Base-by-base conservation (phyloP, 2,888 invertebrate genomes). In the Calephelis perditalis region DNA sequence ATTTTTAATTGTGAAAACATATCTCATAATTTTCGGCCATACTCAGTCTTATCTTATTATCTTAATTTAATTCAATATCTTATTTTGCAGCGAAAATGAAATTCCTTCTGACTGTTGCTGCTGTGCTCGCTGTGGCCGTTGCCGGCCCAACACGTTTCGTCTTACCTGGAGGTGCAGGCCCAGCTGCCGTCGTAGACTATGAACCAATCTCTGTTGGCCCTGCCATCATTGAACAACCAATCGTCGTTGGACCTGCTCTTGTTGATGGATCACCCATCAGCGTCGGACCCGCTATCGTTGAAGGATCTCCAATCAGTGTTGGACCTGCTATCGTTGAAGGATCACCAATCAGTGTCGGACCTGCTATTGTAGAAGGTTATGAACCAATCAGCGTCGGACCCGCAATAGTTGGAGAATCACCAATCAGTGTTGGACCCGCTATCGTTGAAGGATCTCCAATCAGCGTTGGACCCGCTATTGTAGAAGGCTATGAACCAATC, bases 181-280 rank as follows among this genome's bases (percentile, higher is more conserved):
- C 49, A 12, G 59, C 44, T 12, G 54, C 52, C 59, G n/a, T 35
- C 35, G 44, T 59, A 10, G 70, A 64, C 61, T 54, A 60, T 52
- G 56, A 62, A 8, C 65, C 70, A 37, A 64, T 71, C 60, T 55
- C 63, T 10, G 65, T 71, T 10, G 75, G 70, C n/a, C 73, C 72
- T 37, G 73, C 68, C 26, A 10, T 11, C 59, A 36, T 45, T 5
- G 44, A 45, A 10, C 11, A 56, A 43, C 62, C 62, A 37, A 44
- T 57, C 45, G 6, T 15, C 8, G 43, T 57, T 49, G 66, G 69
- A 12, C 71, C 76, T 69, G 60, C 69, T 35, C 59, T 63, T 58
- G 59, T 80, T 63, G 67, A 74, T 64, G 71, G 73, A 65, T 58
- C 26, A 61, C 26, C 26, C 3, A 26, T 26, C 26, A 26, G 26